Evolutionary conservation across 2,888 invertebrate genomes (phyloP), one percentile per base, ranked within the genome.

Genomic region (Odontocolon sp.): DNA sequence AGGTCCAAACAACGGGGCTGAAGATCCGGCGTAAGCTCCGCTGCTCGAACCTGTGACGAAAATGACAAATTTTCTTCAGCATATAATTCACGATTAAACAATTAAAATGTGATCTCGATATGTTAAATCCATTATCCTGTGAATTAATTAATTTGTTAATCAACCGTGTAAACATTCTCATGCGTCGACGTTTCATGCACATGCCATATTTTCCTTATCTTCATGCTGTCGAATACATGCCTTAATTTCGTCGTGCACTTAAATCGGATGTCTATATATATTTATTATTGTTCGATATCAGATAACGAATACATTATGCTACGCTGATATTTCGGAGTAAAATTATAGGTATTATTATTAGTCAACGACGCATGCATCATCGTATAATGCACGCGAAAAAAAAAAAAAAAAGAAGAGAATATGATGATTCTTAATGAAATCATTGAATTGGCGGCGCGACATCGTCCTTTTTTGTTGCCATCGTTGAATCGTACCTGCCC

Each of bases 401-500:
- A 31, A 50, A 23, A 63, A n/a, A n/a, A n/a, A n/a, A n/a, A n/a
- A n/a, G n/a, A n/a, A n/a, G n/a, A n/a, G n/a, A n/a, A n/a, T n/a
- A 26, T 36, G 42, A 69, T 57, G 52, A 64, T 47, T 54, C 36
- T 16, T 40, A 42, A 72, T 77, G 77, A 77, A 42, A 6, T 68
- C 57, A 64, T 64, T 72, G 38, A 52, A n/a, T 50, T 72, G 72
- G 50, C 68, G 68, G 57, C 72, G 72, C 28, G 42, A 45, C 40
- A 42, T 45, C 8, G 64, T 56, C 77, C 68, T 63, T 67, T 16
- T 40, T 52, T 47, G 31, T 68, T 59, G 68, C 73, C 64, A 69
- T 50, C 31, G 72, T 68, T 45, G 69, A 63, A 52, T 68, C 77
- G 70, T 81, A 80, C 80, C 81, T 79, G 76, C 72, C 61, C 79